phyloP scores from a whole-genome alignment of 2,888 invertebrate species.

The Stenotaenia linearis region DNA sequence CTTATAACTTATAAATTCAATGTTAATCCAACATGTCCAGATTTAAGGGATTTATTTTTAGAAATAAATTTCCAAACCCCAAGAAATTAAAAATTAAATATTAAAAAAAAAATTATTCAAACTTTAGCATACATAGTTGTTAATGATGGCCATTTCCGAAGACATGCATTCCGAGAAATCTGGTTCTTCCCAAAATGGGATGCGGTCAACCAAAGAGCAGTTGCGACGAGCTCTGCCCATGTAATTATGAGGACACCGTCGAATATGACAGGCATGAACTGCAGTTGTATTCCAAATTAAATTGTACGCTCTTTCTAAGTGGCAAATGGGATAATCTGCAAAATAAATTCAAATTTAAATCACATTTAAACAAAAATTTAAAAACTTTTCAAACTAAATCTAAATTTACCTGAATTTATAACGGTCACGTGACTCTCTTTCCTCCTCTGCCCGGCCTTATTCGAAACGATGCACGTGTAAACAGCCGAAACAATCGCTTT shows the following conservation, averaged over 20 bases:
- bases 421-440: slow-evolving; percentile 39
- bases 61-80: too few species aligned
- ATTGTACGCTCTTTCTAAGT: slow-evolving; percentile 36
- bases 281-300: slow-evolving; percentile 38
- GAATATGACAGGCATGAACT: slow-evolving; percentile 37
- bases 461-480: slow-evolving; percentile 39
- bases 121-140: slow-evolving; percentile 37
- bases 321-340: slow-evolving; percentile 33
- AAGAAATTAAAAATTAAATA: not conserved
- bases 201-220: slow-evolving; percentile 24
- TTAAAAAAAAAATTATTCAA: not conserved
- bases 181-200: slow-evolving; percentile 39
- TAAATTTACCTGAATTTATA: slow-evolving; percentile 33
- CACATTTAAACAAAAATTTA: not conserved
- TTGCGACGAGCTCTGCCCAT: slow-evolving; percentile 34
- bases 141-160: slow-evolving; percentile 35
- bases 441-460: slow-evolving; percentile 35
- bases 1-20: too few species aligned
- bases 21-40: too few species aligned
- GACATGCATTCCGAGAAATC: slow-evolving; percentile 39
- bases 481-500: slow-evolving; percentile 35
- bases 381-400: too few species aligned
- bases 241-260: slow-evolving; percentile 38
- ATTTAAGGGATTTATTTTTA: too few species aligned
- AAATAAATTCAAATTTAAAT: not conserved